Conservation (phyloP, 1,140 invertebrate genomes). For the Muscidifurax raptorellus region DNA sequence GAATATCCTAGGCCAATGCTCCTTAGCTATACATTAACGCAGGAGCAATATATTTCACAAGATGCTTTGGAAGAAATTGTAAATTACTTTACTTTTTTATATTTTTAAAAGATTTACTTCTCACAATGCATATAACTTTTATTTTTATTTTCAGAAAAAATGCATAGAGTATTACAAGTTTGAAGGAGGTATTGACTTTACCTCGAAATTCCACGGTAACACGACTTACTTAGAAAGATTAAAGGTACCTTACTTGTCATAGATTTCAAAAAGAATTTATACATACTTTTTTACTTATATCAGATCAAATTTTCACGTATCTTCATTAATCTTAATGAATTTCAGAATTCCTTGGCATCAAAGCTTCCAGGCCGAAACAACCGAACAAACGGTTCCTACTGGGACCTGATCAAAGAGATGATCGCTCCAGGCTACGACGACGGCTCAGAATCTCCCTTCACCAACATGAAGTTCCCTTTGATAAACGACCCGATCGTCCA, state of each 20-base stretch:
- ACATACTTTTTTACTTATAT: neutral
- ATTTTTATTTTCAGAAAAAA: conserved; percentile 78
- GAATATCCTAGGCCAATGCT: conserved; percentile 94
- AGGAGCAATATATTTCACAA: conserved; percentile 88
- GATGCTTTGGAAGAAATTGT: conserved; percentile 91
- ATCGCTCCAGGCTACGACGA: conserved; percentile 71
- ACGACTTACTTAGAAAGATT: conserved; percentile 88
- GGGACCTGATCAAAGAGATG: conserved; percentile 73
- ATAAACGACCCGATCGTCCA: conserved; percentile 66
- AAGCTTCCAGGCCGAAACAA: conserved; percentile 70
- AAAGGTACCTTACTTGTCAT: conserved; percentile 72
- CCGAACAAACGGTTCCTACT: conserved; percentile 69
- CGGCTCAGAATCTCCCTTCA: conserved; percentile 59
- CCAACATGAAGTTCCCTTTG: conserved; percentile 70
- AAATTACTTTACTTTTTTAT: conserved; percentile 55
- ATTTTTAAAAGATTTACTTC: conserved; percentile 15
- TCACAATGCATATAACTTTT: conserved; percentile 41
- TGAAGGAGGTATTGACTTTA: conserved; percentile 88
- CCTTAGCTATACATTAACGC: conserved; percentile 88
- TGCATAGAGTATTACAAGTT: conserved; percentile 90
- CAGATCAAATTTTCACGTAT: neutral
- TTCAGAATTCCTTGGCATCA: conserved; percentile 70
- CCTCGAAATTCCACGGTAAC: conserved; percentile 83
- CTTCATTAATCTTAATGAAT: conserved; percentile 21
- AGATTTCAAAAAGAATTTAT: neutral